These are phyloP conservation scores for Campopleginae sp. DNA, from an alignment of 2,888 invertebrate species.

Conservation along the genomic window DNA sequence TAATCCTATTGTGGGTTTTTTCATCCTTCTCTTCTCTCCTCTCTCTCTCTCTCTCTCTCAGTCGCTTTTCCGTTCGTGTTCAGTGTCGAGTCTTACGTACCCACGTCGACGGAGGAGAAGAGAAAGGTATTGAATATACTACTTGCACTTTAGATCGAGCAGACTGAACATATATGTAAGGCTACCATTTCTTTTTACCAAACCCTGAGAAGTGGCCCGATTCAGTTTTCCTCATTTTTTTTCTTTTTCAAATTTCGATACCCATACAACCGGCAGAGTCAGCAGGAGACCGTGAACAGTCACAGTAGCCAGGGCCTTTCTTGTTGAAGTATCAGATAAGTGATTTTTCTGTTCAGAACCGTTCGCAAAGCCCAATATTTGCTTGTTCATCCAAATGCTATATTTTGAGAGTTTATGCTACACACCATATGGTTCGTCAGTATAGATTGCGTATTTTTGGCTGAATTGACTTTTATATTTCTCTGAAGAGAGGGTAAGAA, in stretches of 20 bases:
- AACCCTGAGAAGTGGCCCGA: slow-evolving; percentile 64
- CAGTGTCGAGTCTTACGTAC: slow-evolving; percentile 23
- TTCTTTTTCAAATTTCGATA: slow-evolving; percentile 55
- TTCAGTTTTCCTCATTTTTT: slow-evolving; percentile 51
- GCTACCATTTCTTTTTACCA: slow-evolving; percentile 54
- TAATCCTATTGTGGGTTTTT: slow-evolving; percentile 65
- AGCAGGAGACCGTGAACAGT: slow-evolving; percentile 37
- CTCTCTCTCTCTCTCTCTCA: not conserved
- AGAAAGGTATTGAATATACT: slow-evolving; percentile 65
- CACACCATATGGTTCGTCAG: not conserved
- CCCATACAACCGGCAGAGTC: slow-evolving; percentile 40
- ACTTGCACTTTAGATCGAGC: slow-evolving; percentile 66
- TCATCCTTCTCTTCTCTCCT: slow-evolving; percentile 10
- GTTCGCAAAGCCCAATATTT: slow-evolving; percentile 37
- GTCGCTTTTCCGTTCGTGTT: slow-evolving; percentile 12
- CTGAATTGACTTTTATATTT: not conserved
- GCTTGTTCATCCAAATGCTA: slow-evolving; percentile 30
- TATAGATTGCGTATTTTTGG: not conserved
- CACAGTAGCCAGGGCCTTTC: slow-evolving; percentile 14
- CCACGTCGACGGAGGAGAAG: slow-evolving; percentile 35
- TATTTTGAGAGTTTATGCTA: not conserved
- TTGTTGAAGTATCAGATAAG: slow-evolving; percentile 44
- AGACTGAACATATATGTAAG: slow-evolving; percentile 57
- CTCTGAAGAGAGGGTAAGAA: too few species aligned
- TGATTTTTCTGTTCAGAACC: slow-evolving; percentile 54